Base-by-base conservation (phyloP, 2,888 invertebrate species). In the Tenthredo scrophulariae region DNA sequence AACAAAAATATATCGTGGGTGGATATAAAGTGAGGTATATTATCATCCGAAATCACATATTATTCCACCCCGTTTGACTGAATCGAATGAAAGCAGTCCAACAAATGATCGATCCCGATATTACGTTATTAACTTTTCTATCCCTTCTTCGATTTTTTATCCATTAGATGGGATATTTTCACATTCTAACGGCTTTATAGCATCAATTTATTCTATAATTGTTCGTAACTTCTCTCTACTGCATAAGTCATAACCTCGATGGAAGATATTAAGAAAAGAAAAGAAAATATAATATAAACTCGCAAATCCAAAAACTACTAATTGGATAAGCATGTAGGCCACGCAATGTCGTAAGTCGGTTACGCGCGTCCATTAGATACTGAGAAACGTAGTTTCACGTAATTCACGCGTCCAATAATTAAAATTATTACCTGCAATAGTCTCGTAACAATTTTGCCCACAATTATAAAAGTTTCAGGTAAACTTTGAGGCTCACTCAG, bases 261-360 rank as follows among this genome's bases (percentile, higher is more conserved):
- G 22, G 7, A 62, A 13, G 26, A 13, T 26, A 62, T 22, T 26
- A 26, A 26, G 1, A 26, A 62, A 62, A 33, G 10, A 79, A 33
- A 18, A 79, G 3, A 72, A n/a, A 37, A 4, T 9, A 26, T 4
- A 33, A 33, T 15, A 33, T 4, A 67, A 67, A 33, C 18, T 15
- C 67, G 37, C 6, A 40, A 80, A 62, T 40, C 62, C 58, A 62
- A 80, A 80, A 80, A 80, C 22, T 22, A 80, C 80, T 80, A 80
- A 80, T 80, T 80, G 80, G 80, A 62, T 62, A 62, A 80, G 26
- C 80, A 80, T 50, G 80, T 80, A 80, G 80, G 80, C 62, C 80
- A 80, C 22, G 80, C 62, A 58, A 40, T 80, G n/a, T 58, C 62
- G 80, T 62, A 62, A 80, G 58, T 80, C 40, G 37, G 80, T 80